Conservation (phyloP, 2,888 invertebrate species). For the Elegia similella region DNA sequence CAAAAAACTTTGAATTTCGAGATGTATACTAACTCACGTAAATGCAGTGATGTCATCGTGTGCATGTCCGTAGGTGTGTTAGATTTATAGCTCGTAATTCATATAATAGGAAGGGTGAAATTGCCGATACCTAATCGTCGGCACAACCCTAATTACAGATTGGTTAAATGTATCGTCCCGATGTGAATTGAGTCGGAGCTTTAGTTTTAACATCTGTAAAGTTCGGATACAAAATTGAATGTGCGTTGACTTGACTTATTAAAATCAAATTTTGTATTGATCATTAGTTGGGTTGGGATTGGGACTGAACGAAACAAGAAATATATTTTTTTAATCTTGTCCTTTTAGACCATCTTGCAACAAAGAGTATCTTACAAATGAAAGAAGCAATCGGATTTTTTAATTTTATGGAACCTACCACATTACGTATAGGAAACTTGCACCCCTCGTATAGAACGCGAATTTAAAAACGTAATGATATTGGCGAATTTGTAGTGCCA, state of each 20-base stretch:
- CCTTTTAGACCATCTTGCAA: too few relatives aligned
- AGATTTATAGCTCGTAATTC: constrained; percentile 57
- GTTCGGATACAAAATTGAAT: neutral
- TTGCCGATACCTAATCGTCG: constrained; percentile 38
- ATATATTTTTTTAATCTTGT: too few relatives aligned
- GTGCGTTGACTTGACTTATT: neutral
- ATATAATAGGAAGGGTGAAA: constrained; percentile 54
- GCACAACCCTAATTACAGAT: constrained; percentile 46
- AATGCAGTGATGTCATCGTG: constrained; percentile 45
- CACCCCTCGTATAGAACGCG: too few relatives aligned
- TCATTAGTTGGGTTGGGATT: too few relatives aligned
- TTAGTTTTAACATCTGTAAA: neutral
- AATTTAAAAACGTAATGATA: too few relatives aligned
- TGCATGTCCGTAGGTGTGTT: constrained; percentile 45
- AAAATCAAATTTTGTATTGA: too few relatives aligned
- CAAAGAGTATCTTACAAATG: too few relatives aligned
- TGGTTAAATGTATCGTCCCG: constrained; percentile 25
- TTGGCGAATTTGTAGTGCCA: neutral
- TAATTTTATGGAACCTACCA: too few relatives aligned
- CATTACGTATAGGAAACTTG: too few relatives aligned
- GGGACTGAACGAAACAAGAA: too few relatives aligned
- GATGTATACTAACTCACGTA: constrained; percentile 13
- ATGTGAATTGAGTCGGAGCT: constrained; percentile 22
- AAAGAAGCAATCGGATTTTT: too few relatives aligned
- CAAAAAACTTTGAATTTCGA: constrained; percentile 7